Evolutionary conservation across 2,113 vertebrate species (phyloP).

Genomic region (Psilopsiagon aymara): DNA sequence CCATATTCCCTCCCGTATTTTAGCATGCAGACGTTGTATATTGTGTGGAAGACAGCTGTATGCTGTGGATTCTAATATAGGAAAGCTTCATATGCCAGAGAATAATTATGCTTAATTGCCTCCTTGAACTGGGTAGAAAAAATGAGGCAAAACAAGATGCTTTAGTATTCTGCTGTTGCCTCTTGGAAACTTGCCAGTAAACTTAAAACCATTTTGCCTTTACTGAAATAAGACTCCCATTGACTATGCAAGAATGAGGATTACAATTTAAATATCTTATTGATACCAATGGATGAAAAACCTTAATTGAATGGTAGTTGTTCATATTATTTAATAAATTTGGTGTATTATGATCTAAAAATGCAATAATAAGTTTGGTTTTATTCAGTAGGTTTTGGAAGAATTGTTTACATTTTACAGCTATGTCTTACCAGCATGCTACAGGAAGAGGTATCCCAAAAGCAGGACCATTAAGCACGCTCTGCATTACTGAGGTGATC

Average conservation of each 20-base stretch:
- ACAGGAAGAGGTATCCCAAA: not conserved
- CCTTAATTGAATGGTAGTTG: not conserved
- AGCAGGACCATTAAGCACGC: not conserved
- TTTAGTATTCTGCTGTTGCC: not conserved
- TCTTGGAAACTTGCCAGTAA: not conserved
- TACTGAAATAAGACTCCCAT: not conserved
- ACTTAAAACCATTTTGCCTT: not conserved
- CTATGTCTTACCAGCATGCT: not conserved
- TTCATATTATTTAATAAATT: not conserved
- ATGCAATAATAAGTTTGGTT: not conserved
- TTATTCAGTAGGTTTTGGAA: not conserved
- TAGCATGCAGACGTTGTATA: not conserved
- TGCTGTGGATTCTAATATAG: not conserved
- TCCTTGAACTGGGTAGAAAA: not conserved
- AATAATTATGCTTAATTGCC: not conserved
- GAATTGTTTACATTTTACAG: not conserved
- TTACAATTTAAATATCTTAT: not conserved
- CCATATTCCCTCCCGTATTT: accelerated
- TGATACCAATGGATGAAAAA: not conserved
- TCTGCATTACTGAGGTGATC: not conserved
- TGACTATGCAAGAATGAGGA: not conserved
- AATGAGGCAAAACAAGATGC: not conserved
- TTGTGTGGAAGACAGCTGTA: not conserved
- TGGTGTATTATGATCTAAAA: not conserved
- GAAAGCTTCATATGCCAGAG: not conserved